A percentile compares a stretch with the other conserved stretches of the same genome.
Evolutionary conservation across 1,140 invertebrate species (phyloP).

Genomic region (Acyrthosiphon pisum): DNA sequence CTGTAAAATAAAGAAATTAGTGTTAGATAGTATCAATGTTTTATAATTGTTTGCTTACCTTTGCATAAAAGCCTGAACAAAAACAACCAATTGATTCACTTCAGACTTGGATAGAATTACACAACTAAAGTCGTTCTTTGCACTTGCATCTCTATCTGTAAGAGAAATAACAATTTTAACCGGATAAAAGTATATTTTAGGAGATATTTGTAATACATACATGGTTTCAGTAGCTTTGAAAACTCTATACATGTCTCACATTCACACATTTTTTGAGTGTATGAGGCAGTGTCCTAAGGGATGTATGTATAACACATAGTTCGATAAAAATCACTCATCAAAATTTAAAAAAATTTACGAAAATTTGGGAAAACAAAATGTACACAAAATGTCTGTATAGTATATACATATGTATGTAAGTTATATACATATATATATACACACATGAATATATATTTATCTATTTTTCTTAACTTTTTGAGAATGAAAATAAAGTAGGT

Average conservation of each 20-base stretch:
- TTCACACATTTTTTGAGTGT: conserved; percentile 53
- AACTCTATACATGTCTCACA: conserved; percentile 54
- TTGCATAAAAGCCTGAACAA: conserved; percentile 56
- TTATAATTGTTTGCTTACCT: conserved; percentile 12
- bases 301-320: conserved; percentile 43
- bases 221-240: conserved; percentile 51
- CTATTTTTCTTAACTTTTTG: conserved; percentile 53
- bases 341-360: conserved; percentile 28
- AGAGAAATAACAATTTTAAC: conserved; percentile 6
- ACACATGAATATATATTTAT: conserved; percentile 29
- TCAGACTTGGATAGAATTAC: conserved; percentile 48
- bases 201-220: conserved; percentile 1
- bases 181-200: neutral
- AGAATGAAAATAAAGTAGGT: conserved; percentile 57
- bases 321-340: conserved; percentile 30
- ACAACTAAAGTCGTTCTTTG: conserved; percentile 49
- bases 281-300: conserved; percentile 2
- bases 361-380: conserved; percentile 45
- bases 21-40: neutral
- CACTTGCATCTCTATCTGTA: conserved; percentile 41
- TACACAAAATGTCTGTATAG: conserved; percentile 44
- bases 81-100: conserved; percentile 50
- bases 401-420: neutral
- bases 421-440: neutral
- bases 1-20: conserved; percentile 59